Percentiles rank a stretch among this genome's conserved stretches.
These are phyloP conservation scores for Damaliscus lunatus DNA, from an alignment of 2,113 vertebrate genomes.

Conservation along the genomic window DNA sequence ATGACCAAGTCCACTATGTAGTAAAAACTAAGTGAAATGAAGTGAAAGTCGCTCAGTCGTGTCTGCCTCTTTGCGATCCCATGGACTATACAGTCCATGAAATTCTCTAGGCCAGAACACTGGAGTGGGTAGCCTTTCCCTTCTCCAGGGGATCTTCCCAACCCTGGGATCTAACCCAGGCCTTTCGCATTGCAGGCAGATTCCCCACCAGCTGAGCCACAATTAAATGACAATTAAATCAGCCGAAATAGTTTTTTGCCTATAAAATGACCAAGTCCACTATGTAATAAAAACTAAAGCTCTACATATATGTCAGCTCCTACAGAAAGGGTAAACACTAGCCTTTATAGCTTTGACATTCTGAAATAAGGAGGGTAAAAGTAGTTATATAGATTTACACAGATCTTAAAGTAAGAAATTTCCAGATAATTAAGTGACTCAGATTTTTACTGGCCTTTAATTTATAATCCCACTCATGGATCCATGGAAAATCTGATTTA, in stretches of 20 bases:
- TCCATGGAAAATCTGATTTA: neutral
- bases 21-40: neutral
- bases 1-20: neutral
- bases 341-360: conserved; percentile 35
- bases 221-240: neutral
- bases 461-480: neutral
- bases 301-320: neutral
- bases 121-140: neutral
- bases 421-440: neutral
- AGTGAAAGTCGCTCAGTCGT: neutral
- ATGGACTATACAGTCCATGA: neutral
- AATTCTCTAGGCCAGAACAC: neutral
- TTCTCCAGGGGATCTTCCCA: neutral
- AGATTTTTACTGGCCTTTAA: neutral
- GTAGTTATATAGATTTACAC: neutral
- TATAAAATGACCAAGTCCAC: neutral
- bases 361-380: neutral
- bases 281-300: neutral
- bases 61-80: neutral
- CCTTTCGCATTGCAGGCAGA: neutral
- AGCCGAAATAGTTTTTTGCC: neutral
- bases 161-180: neutral
- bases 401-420: neutral
- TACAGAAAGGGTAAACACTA: conserved; percentile 16
- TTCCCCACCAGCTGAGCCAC: neutral